Base-by-base conservation (phyloP, 2,113 vertebrate species). In the Mohoua ochrocephala region DNA sequence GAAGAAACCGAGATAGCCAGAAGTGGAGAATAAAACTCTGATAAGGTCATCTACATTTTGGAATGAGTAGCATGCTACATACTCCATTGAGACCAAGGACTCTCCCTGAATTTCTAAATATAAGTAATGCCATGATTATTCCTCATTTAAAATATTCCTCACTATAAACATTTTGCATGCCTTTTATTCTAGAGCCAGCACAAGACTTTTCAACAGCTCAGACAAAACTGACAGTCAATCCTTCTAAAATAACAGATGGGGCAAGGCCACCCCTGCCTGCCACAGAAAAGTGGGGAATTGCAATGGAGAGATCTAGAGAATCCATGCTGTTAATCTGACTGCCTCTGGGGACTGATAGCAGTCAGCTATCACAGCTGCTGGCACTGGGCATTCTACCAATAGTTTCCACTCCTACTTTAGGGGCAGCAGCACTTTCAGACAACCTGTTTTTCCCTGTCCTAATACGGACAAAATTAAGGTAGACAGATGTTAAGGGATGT, bases 321-420 rank as follows among this genome's bases (percentile, higher is more conserved):
- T 90, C 76, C 82, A 70, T 2, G 15, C 71, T 83, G 85, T 78
- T 92, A 86, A 94, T 95, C 85, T 86, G 86, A 14, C 91, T 94
- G 94, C 83, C 94, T 96, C 94, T 63, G 8, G 90, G 87, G 81
- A 90, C 37, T 90, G 90, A 93, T 65, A 91, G 74, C 82, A 87
- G 78, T 87, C 90, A 90, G 82, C 81, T 71, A 71, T 79, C 92
- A 93, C 96, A 97, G 95, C 95, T 96, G 96, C 88, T 3, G 50
- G 75, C 75, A 85, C 95, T 96, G 88, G 94, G 94, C 95, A 94
- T 94, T 92, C 83, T 93, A 97, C 92, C 96, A 93, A 87, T 90
- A 95, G 83, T 93, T 96, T 95, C 94, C 88, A 93, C 71, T 95
- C 79, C 75, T 80, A 39, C 94, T 94, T 88, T 74, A 83, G 63